Percentiles rank a stretch among this genome's conserved stretches.
These are phyloP conservation scores for Ictinia mississippiensis DNA, from an alignment of 2,797 vertebrate genomes.

Conservation along the genomic window DNA sequence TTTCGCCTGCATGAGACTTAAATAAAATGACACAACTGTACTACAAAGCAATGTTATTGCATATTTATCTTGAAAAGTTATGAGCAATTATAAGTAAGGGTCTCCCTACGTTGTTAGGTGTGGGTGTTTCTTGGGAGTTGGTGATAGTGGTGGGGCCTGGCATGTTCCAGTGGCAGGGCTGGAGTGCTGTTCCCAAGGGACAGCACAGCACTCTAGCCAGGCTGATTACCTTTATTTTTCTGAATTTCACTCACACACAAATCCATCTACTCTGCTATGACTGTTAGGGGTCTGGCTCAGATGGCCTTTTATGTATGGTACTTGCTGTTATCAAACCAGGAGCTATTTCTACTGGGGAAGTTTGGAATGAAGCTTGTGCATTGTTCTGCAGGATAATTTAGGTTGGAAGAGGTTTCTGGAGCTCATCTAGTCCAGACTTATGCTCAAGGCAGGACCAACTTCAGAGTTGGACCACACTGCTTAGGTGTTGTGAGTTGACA, in stretches of 20 bases:
- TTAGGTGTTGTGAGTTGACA: not conserved
- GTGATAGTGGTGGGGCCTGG: too few relatives aligned
- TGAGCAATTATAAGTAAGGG: not conserved
- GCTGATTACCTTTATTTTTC: not conserved
- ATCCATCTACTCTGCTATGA: not conserved
- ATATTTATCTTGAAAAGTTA: not conserved
- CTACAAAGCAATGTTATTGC: fast-evolving
- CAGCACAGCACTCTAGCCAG: not conserved
- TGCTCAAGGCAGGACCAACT: not conserved
- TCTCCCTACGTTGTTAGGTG: not conserved
- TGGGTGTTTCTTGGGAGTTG: not conserved
- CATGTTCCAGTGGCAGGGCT: too few relatives aligned
- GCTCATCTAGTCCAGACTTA: not conserved
- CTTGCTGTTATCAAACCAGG: not conserved
- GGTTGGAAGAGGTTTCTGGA: not conserved
- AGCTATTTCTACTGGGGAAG: not conserved
- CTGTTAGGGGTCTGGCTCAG: not conserved
- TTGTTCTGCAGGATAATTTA: not conserved
- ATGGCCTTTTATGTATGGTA: not conserved
- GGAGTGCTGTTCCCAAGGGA: not conserved
- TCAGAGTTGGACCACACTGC: fast-evolving
- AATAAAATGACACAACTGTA: not conserved
- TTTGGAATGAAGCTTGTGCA: not conserved
- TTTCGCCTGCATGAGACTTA: not conserved
- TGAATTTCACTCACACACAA: not conserved